Base-by-base conservation (phyloP, 1,140 invertebrate genomes). In the Melanaphis sacchari region DNA sequence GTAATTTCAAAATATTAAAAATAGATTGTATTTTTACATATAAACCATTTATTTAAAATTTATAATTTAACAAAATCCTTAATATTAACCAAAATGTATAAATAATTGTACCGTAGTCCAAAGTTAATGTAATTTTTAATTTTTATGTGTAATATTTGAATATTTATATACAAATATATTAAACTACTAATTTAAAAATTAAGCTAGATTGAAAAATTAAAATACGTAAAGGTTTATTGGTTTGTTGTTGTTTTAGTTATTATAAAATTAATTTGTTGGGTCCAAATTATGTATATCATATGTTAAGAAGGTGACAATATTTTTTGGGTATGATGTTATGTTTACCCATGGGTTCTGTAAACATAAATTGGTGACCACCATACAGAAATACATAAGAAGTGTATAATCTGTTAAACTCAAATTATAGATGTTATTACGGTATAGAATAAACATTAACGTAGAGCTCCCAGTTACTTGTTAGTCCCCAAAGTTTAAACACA, bases 321-420 rank as follows among this genome's bases (percentile, higher is more conserved):
- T n/a, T 46, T 87, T 87, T 2, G 43, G 31, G 22, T 87, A 36
- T 0, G 31, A 43, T 46, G 26, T 49, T 46, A 18, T 22, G 31
- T 11, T 31, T 41, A 43, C 31, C 31, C 84, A 18, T 21, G 26
- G 41, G 43, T 49, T 49, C 8, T 36, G 31, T 46, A 46, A 46
- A 36, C 21, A 46, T 88, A 22, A 0, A 49, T 49, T 21, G 84
- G 26, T 87, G 43, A 26, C 84, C 41, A 87, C 31, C 31, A 24
- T 31, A 36, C 4, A 22, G 46, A n/a, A 36, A 36, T 36, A 52
- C n/a, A 46, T 52, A 52, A 36, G 31, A 31, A 88, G 4, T 15
- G 36, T 36, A 89, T 89, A 89, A 89, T 89, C 46, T 38, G 46
- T 89, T 89, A 89, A 54, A 54, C 88, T 89, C 38, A 54, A 89